phyloP scores from a whole-genome alignment of 2,888 invertebrate genomes.

The Parthenolecanium corni region DNA sequence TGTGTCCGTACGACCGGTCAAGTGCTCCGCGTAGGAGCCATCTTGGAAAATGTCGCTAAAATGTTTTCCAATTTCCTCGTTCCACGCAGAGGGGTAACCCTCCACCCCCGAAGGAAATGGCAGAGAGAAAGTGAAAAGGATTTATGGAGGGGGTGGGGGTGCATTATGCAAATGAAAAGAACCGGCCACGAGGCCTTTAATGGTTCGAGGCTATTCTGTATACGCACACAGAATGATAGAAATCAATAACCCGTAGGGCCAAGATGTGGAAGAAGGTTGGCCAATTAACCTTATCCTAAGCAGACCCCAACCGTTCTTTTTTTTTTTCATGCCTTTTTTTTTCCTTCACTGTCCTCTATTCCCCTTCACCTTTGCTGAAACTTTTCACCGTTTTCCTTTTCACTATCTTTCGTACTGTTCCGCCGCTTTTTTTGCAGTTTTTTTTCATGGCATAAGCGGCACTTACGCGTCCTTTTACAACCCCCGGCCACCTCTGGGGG shows the following conservation, averaged over 20 bases:
- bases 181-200: constrained; percentile 27
- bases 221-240: constrained; percentile 20
- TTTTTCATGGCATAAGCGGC: constrained; percentile 9
- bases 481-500: background rate
- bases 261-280: constrained; percentile 22
- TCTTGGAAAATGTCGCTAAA: constrained; percentile 34
- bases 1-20: constrained; percentile 30
- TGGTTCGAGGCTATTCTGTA: constrained; percentile 25
- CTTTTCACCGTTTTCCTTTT: too few species aligned
- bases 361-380: background rate
- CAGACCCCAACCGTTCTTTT: background rate
- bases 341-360: background rate
- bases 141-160: background rate
- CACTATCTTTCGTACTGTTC: constrained; percentile 5
- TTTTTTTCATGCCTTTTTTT: background rate
- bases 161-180: constrained; percentile 31
- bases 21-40: constrained; percentile 31
- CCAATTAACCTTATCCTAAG: constrained; percentile 26
- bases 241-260: constrained; percentile 26
- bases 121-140: background rate
- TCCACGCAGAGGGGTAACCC: constrained; percentile 20
- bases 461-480: constrained; percentile 10
- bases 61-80: constrained; percentile 33
- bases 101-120: constrained; percentile 1
- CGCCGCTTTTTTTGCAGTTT: constrained; percentile 2